phyloP scores from a whole-genome alignment of 2,888 invertebrate species.

The Lamellibrachia satsuma region DNA sequence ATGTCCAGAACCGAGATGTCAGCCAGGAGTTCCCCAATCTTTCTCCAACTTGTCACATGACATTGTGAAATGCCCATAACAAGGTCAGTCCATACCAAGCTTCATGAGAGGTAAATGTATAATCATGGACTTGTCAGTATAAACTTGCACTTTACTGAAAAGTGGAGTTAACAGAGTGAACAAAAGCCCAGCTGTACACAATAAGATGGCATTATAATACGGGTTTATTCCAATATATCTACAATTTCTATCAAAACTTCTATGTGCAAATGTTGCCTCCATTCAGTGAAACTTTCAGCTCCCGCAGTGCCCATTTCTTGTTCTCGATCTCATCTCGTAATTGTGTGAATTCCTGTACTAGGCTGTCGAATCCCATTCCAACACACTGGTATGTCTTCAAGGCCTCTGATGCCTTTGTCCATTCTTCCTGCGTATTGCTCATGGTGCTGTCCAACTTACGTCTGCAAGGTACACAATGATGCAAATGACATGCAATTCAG shows the following conservation, averaged over 20 bases:
- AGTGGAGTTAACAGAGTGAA: not conserved
- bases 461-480: slow-evolving; percentile 41
- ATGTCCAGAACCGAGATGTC: too few relatives aligned
- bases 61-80: too few relatives aligned
- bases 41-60: too few relatives aligned
- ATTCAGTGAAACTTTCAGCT: slow-evolving; percentile 31
- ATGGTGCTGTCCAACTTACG: slow-evolving; percentile 47
- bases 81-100: too few relatives aligned
- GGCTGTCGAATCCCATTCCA: slow-evolving; percentile 55
- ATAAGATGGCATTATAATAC: not conserved
- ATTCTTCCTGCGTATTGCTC: slow-evolving; percentile 49
- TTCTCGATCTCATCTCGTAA: slow-evolving; percentile 57
- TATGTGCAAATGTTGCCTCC: not conserved
- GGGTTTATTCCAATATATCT: not conserved
- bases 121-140: not conserved
- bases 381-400: slow-evolving; percentile 55
- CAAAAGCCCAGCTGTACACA: not conserved
- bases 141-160: not conserved
- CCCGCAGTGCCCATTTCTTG: slow-evolving; percentile 56
- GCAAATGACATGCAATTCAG: not conserved
- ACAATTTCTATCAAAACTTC: not conserved
- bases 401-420: slow-evolving; percentile 46
- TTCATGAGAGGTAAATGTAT: not conserved
- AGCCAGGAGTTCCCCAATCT: too few relatives aligned
- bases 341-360: slow-evolving; percentile 54